Evolutionary conservation across 2,113 vertebrate genomes (phyloP).

Genomic region (Paedocypris sp.): DNA sequence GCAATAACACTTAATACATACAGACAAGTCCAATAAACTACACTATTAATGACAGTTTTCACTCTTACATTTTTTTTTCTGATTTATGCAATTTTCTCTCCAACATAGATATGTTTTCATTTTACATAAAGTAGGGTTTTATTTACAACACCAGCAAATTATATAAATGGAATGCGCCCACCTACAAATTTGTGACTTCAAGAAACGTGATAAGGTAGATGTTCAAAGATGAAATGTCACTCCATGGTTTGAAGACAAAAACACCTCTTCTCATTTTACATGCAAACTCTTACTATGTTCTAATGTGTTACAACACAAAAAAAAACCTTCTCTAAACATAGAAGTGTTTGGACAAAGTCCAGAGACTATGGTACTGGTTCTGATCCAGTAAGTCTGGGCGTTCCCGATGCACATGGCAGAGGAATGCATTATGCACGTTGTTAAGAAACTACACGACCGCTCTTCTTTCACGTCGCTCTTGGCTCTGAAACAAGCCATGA

Average conservation of each 20-base stretch:
- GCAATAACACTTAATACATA: too few species aligned
- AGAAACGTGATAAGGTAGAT: constrained; percentile 5
- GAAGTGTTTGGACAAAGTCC: not conserved
- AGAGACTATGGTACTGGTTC: constrained; percentile 9
- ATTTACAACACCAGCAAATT: not conserved
- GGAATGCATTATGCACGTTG: constrained; percentile 32
- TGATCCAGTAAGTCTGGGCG: constrained; percentile 16
- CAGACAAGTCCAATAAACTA: too few species aligned
- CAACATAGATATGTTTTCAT: not conserved
- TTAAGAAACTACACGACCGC: constrained; percentile 15
- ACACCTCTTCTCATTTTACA: constrained; percentile 15
- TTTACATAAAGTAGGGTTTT: not conserved
- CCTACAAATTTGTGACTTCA: not conserved
- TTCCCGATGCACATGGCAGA: constrained; percentile 11
- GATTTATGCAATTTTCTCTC: too few species aligned
- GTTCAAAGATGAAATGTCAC: not conserved
- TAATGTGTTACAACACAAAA: constrained; percentile 1
- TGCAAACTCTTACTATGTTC: constrained; percentile 1
- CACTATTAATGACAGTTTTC: too few species aligned
- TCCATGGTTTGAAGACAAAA: not conserved
- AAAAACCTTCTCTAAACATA: not conserved
- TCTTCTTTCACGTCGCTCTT: constrained; percentile 18
- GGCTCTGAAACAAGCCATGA: not conserved
- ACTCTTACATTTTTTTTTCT: too few species aligned
- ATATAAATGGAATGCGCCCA: not conserved